Evolutionary conservation across 92 coral and sea anemone species (phyloP), one percentile per base, ranked within the genome.

Genomic region (Metridium senile): DNA sequence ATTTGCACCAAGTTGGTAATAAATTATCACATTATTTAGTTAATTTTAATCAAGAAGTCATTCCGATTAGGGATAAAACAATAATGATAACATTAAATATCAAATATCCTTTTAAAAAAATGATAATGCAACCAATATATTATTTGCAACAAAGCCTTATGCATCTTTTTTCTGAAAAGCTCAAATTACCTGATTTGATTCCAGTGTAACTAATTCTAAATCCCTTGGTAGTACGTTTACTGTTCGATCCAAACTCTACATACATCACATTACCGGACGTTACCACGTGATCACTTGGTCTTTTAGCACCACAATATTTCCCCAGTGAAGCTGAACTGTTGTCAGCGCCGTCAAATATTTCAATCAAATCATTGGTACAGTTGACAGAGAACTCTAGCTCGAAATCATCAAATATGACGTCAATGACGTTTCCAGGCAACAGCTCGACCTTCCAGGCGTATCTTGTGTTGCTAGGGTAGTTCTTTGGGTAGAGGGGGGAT

Each of bases 401-500:
- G 62, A 86, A 74, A 2, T 75, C 77, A 67, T 75, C 79, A 25
- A 82, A 63, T 13, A 52, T 39, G 19, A 86, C 30, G 52, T 75
- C 81, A 0, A 86, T 64, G 51, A 68, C 27, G 62, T 81, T 69
- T 27, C 80, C 86, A 62, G 86, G 78, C 20, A 64, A 80, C 77
- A 66, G 83, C 66, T 81, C 86, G 45, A 86, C 81, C 64, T 32
- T 75, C 90, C 90, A 86, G 69, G 79, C 51, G 72, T 85, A 81
- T n/a, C 76, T 34, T 59, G 77, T 28, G 86, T 86, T 86, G 71
- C 76, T 74, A 56, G 90, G 90, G 51, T 86, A 81, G 32, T 81
- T 86, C 56, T 70, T 30, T 18, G 90, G 90, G 74, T 58, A 86
- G 78, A 80, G 84, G 1, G 90, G 90, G 22, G 90, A 81, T 33